phyloP scores from a whole-genome alignment of 2,888 invertebrate genomes.

The Anoplius nigerrimus region DNA sequence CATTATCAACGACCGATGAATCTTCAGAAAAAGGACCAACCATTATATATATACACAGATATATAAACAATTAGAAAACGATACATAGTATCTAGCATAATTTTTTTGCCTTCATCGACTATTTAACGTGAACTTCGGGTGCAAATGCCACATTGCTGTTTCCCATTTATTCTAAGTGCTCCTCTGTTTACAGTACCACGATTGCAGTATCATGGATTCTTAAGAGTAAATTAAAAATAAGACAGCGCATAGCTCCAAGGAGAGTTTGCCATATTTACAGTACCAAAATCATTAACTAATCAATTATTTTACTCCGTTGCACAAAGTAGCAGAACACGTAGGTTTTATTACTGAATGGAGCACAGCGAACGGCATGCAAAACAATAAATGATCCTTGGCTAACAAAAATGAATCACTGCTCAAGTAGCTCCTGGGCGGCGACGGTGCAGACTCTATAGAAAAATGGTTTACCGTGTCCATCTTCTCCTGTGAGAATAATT shows the following conservation, averaged over 20 bases:
- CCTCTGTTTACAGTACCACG: slow-evolving; percentile 1
- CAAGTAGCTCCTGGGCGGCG: slow-evolving; percentile 74
- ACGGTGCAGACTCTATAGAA: slow-evolving; percentile 76
- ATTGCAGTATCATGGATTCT: slow-evolving; percentile 60
- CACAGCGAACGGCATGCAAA: slow-evolving; percentile 71
- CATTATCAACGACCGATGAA: slow-evolving; percentile 5
- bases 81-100: slow-evolving; percentile 20
- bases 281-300: slow-evolving; percentile 57
- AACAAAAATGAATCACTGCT: slow-evolving; percentile 70
- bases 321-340: slow-evolving; percentile 57
- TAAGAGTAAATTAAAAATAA: slow-evolving; percentile 54
- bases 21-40: slow-evolving; percentile 28
- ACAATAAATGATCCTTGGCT: slow-evolving; percentile 61
- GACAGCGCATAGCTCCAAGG: slow-evolving; percentile 58
- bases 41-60: slow-evolving; percentile 28
- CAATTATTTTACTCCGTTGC: slow-evolving; percentile 60
- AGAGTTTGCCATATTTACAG: slow-evolving; percentile 60
- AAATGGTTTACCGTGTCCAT: slow-evolving; percentile 87
- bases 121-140: slow-evolving; percentile 6
- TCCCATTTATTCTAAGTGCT: no score
- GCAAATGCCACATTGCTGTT: no score
- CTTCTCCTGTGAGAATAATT: slow-evolving; percentile 95
- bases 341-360: slow-evolving; percentile 62
- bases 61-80: slow-evolving; percentile 24
- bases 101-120: not conserved